These are phyloP conservation scores for Drosophila glabriapex DNA, from an alignment of 2,888 invertebrate species.

Conservation along the genomic window DNA sequence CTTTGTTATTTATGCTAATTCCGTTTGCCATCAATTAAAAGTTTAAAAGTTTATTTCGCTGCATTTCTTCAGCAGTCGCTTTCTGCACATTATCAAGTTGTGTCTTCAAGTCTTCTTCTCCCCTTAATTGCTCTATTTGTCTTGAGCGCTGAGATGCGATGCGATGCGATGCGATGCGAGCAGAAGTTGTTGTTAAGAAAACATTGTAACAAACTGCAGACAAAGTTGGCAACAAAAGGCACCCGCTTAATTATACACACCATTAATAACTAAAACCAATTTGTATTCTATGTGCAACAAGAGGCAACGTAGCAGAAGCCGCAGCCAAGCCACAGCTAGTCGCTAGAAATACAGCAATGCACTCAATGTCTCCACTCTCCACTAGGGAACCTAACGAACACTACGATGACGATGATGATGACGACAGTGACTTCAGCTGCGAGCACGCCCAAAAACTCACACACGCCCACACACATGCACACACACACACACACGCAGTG, in stretches of 20 bases:
- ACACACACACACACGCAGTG: constrained; percentile 37
- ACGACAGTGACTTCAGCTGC: constrained; percentile 38
- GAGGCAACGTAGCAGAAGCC: constrained; percentile 33
- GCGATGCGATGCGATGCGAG: constrained; percentile 46
- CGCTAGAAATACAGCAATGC: constrained; percentile 32
- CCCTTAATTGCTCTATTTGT: constrained; percentile 26
- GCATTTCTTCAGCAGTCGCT: background rate
- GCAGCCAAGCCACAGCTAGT: constrained; percentile 3
- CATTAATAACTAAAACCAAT: constrained; percentile 79
- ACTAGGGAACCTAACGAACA: constrained; percentile 41
- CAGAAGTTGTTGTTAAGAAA: constrained; percentile 80
- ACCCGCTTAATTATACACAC: constrained; percentile 77
- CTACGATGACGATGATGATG: constrained; percentile 7
- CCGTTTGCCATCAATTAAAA: constrained; percentile 16
- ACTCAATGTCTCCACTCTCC: constrained; percentile 37
- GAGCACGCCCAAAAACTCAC: constrained; percentile 21
- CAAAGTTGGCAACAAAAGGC: constrained; percentile 78
- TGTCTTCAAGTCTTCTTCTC: background rate
- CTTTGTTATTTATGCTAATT: background rate
- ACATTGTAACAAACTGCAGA: constrained; percentile 77
- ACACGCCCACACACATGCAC: constrained; percentile 6
- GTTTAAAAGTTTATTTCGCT: constrained; percentile 3
- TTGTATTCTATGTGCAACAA: constrained; percentile 68
- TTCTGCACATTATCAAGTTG: constrained; percentile 1
- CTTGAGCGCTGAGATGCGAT: constrained; percentile 49